Conservation (phyloP, 2,113 vertebrate species). For the Orycteropus afer region DNA sequence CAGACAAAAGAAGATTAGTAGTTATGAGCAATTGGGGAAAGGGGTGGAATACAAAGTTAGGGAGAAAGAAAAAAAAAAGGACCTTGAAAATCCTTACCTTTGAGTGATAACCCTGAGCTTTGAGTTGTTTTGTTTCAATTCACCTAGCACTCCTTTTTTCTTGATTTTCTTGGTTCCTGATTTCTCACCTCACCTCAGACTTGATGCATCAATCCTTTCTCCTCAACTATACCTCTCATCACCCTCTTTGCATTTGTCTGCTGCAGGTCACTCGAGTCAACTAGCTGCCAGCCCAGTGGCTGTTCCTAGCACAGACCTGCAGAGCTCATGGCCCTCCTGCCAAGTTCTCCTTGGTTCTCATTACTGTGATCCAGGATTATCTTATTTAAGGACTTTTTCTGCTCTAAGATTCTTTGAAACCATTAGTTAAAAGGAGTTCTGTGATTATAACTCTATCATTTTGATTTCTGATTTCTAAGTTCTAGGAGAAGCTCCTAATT, state of each 20-base stretch:
- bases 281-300: not conserved
- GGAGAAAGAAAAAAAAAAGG: not conserved
- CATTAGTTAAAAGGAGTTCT: not conserved
- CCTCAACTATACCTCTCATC: not conserved
- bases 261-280: not conserved
- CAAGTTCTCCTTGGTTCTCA: not conserved
- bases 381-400: not conserved
- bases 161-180: not conserved
- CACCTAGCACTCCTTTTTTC: not conserved
- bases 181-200: not conserved
- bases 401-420: not conserved
- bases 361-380: not conserved
- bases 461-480: slow-evolving; percentile 1
- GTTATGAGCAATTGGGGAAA: not conserved
- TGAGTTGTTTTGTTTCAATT: not conserved
- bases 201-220: not conserved
- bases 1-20: not conserved
- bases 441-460: not conserved
- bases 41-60: not conserved
- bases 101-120: not conserved
- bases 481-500: slow-evolving; percentile 10
- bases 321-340: not conserved
- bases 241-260: not conserved
- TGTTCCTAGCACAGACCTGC: not conserved
- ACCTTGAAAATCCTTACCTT: not conserved